Base-by-base conservation (phyloP, 2,797 vertebrate species). In the Rhabdophis nuchalis region DNA sequence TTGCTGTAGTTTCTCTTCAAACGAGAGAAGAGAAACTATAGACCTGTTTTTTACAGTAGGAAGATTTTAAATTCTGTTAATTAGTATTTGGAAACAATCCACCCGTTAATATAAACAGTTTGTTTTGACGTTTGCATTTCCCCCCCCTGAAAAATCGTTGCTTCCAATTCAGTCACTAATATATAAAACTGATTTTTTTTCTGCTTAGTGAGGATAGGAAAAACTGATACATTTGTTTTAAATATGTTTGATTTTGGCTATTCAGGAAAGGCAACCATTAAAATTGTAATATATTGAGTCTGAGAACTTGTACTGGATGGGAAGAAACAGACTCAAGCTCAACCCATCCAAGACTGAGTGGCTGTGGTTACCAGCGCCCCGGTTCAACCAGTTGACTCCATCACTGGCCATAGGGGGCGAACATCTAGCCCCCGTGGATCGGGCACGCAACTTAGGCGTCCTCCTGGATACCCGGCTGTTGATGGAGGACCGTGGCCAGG, bases 1-100 rank as follows among this genome's bases (percentile, higher is more conserved):
- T 4, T 41, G 4, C 57, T 14, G 4, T 1, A 0, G 2, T 1
- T 13, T 5, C 1, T 0, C 4, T 41, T 82, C 14, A 72, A 56
- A 41, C 1, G 8, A 41, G 14, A 6, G 9, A 85, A 56, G 3
- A 18, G 2, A 87, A 32, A 32, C 1, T 12, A 53, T 8, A 20
- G 1, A 0, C 1, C 1, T 16, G 13, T 5, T 36, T 36, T 41
- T 77, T 10, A 20, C 8, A 41, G 9, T 18, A 23, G 20, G 10
- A 82, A 23, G 36, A 25, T 46, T 82, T 46, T 12, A 8, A 41
- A 41, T 36, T 18, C 36, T 46, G 4, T 46, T 41, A 46, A 41
- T 23, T 77, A 10, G 18, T 46, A 5, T 82, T 82, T 82, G 9
- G 4, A 41, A 23, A 23, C 3, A 82, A 46, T 46, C 36, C 9